phyloP scores from a whole-genome alignment of 2,113 vertebrate genomes.

The Sinosuthora webbiana region DNA sequence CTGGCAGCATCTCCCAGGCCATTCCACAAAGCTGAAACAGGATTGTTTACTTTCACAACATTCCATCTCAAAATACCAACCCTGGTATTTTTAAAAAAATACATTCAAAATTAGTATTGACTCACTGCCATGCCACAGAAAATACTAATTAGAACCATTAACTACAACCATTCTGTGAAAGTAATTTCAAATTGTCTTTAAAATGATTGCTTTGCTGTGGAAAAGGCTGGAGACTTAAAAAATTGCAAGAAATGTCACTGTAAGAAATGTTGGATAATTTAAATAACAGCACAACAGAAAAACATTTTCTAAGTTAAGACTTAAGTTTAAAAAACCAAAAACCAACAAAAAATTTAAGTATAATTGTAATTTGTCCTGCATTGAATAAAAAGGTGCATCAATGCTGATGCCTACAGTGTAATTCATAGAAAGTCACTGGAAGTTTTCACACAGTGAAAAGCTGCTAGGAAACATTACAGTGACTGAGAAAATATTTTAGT shows the following conservation, averaged over 20 bases:
- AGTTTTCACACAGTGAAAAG: background rate
- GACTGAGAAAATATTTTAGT: background rate
- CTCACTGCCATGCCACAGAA: background rate
- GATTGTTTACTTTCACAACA: slow-evolving; percentile 20
- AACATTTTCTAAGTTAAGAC: background rate
- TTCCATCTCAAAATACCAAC: background rate
- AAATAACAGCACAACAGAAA: background rate
- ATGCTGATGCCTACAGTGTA: background rate
- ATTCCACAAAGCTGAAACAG: background rate
- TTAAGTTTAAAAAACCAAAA: background rate
- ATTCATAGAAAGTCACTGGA: background rate
- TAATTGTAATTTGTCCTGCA: background rate
- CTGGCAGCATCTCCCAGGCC: background rate
- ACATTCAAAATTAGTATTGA: background rate
- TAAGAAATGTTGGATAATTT: background rate
- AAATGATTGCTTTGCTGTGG: background rate
- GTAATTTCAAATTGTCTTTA: background rate
- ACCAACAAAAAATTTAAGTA: background rate
- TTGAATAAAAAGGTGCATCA: background rate
- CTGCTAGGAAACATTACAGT: background rate
- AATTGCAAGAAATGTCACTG: background rate
- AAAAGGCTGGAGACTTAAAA: background rate
- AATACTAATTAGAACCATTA: background rate
- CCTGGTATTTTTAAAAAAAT: background rate
- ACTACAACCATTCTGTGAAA: background rate